Evolutionary conservation across 2,113 vertebrate species (phyloP).

Genomic region (Alligator sinensis): DNA sequence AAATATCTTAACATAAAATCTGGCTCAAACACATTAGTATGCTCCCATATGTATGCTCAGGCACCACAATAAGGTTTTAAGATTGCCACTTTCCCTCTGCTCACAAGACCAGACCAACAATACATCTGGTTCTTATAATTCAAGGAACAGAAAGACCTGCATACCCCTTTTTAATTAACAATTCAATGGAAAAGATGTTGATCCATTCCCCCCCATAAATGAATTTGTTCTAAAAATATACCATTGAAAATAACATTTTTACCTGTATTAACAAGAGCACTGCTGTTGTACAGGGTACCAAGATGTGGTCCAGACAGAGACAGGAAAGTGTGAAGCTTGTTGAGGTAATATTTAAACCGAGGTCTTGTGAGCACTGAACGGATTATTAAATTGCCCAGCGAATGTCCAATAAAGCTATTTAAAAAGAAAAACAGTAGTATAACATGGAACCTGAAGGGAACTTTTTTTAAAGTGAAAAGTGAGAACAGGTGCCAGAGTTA

Average conservation of each 20-base stretch:
- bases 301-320: constrained; percentile 98
- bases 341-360: constrained; percentile 96
- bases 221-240: neutral
- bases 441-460: neutral
- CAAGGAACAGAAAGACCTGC: neutral
- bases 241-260: constrained; percentile 13
- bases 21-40: neutral
- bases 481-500: neutral
- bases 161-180: neutral
- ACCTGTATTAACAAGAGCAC: constrained; percentile 98
- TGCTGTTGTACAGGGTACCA: constrained; percentile 98
- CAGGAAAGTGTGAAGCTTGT: constrained; percentile 95
- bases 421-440: constrained; percentile 48
- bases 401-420: constrained; percentile 97
- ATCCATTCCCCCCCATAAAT: neutral
- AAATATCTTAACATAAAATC: neutral
- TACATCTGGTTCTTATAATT: neutral
- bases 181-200: neutral
- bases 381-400: constrained; percentile 97
- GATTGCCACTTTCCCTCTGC: neutral
- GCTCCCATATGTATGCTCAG: neutral
- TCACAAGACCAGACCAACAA: neutral
- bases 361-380: constrained; percentile 96
- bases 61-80: neutral
- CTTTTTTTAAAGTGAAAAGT: neutral